These are phyloP conservation scores for Chamaetylas fuelleborni DNA, from an alignment of 2,113 vertebrate species.

Conservation along the genomic window DNA sequence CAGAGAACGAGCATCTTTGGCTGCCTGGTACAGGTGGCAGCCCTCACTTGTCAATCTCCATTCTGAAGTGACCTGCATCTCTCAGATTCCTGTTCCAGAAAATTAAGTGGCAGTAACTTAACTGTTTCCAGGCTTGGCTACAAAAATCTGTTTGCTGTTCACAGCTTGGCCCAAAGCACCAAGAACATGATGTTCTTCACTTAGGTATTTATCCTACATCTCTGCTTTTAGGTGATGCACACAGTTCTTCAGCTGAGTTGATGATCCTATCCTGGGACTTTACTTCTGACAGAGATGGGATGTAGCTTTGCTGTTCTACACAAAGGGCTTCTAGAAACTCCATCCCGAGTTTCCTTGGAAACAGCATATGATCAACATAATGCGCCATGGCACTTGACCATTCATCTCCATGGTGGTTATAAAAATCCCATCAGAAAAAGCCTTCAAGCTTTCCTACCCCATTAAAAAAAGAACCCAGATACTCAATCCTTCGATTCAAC, in stretches of 20 bases:
- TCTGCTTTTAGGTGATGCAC: neutral
- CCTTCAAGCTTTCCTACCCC: conserved; percentile 36
- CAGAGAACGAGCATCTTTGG: neutral
- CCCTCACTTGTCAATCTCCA: neutral
- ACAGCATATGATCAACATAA: conserved; percentile 8
- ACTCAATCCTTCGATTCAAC: conserved; percentile 24
- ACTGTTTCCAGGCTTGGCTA: neutral
- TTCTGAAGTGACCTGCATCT: neutral
- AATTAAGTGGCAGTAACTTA: neutral
- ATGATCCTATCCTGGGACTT: neutral
- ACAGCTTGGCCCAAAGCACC: neutral
- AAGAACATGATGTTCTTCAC: fast-evolving
- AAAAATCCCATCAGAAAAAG: conserved; percentile 57
- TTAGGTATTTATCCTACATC: neutral
- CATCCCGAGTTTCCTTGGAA: conserved; percentile 53
- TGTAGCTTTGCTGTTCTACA: neutral
- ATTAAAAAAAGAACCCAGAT: conserved; percentile 9
- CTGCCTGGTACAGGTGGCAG: neutral
- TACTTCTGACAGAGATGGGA: neutral
- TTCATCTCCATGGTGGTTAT: conserved; percentile 48
- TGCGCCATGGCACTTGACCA: conserved; percentile 53
- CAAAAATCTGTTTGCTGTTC: neutral
- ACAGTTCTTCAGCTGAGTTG: neutral
- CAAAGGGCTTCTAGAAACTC: conserved; percentile 18
- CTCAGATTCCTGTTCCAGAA: neutral